phyloP scores from a whole-genome alignment of 2,888 invertebrate species.

The Pachliopta kotzebuea region DNA sequence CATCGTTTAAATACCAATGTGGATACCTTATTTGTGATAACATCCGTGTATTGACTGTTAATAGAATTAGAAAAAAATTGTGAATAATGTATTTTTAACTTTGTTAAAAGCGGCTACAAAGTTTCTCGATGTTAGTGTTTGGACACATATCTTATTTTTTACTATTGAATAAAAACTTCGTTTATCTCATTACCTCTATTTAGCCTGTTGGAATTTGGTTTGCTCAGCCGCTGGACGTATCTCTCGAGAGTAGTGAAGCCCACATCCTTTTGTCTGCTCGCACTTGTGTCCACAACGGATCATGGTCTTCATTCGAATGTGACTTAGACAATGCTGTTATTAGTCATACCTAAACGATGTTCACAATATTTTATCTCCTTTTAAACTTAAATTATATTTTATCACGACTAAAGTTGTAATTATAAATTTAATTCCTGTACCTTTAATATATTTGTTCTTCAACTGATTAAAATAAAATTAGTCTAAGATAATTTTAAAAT shows the following conservation, averaged over 20 bases:
- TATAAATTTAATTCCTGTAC: no score
- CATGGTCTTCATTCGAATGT: conserved; percentile 15
- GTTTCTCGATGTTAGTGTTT: no score
- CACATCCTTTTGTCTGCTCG: conserved; percentile 58
- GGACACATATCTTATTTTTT: no score
- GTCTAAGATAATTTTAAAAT: no score
- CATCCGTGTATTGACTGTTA: neutral
- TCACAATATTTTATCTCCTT: neutral
- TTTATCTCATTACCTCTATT: conserved; percentile 61
- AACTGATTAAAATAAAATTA: no score
- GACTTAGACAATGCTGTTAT: conserved; percentile 13
- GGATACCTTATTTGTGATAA: conserved; percentile 12
- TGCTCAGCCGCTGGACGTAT: conserved; percentile 59
- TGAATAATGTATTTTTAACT: neutral
- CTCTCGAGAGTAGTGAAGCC: conserved; percentile 50
- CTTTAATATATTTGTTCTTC: no score
- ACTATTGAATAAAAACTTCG: neutral
- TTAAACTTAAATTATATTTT: neutral
- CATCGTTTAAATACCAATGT: conserved; percentile 15
- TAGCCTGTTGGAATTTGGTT: conserved; percentile 57
- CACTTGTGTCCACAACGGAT: conserved; percentile 59
- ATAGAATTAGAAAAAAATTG: neutral
- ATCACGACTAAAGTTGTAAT: neutral
- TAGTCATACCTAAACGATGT: conserved; percentile 16
- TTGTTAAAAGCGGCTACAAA: no score